Conservation (phyloP, 2,888 invertebrate species). For the Drosophila pullipes region DNA sequence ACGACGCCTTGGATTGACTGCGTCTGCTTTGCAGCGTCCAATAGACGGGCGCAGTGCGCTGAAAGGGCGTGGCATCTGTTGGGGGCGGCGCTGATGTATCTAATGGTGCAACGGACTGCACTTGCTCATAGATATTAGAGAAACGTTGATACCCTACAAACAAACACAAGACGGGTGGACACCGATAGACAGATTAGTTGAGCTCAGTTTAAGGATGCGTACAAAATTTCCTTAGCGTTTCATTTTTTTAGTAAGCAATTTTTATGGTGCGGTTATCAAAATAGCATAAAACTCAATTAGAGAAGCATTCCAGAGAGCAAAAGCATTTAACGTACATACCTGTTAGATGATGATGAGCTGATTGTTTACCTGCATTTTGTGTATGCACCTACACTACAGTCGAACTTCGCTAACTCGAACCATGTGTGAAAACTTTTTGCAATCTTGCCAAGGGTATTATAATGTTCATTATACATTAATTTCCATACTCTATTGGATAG, state of each 20-base stretch:
- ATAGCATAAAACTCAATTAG: conserved; percentile 11
- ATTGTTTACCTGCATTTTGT: conserved; percentile 48
- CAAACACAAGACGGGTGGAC: conserved; percentile 50
- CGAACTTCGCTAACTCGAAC: conserved; percentile 3
- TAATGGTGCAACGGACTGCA: conserved; percentile 67
- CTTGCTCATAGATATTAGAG: conserved; percentile 84
- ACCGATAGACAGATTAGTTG: conserved; percentile 14
- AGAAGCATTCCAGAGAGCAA: conserved; percentile 47
- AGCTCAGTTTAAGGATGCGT: not conserved
- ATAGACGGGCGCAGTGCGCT: conserved; percentile 86
- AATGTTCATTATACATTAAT: not conserved
- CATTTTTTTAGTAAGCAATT: conserved; percentile 44
- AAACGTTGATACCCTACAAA: conserved; percentile 89
- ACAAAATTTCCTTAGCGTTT: conserved; percentile 1
- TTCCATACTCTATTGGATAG: no score
- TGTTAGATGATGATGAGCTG: conserved; percentile 32
- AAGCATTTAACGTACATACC: conserved; percentile 65
- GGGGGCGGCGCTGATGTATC: conserved; percentile 39
- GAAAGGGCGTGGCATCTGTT: conserved; percentile 78
- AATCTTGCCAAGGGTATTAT: not conserved
- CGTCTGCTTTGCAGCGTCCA: conserved; percentile 87
- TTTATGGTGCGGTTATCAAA: conserved; percentile 48
- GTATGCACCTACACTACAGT: conserved; percentile 25
- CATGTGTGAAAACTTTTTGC: not conserved
- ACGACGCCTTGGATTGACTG: conserved; percentile 73